phyloP scores from a whole-genome alignment of 2,888 invertebrate genomes.

The Xestia xanthographa region DNA sequence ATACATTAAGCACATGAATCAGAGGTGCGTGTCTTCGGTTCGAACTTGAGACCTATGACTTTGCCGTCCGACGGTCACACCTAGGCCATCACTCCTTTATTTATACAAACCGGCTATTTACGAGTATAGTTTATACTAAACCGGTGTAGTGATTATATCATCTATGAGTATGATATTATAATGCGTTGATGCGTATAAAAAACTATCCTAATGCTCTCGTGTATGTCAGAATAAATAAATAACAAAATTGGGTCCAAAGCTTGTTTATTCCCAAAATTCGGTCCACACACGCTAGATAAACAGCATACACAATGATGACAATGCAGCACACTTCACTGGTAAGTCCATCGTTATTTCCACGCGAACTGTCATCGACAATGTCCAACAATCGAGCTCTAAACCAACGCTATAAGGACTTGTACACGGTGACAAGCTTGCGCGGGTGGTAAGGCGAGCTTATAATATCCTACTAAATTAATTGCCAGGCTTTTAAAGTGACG shows the following conservation, averaged over 20 bases:
- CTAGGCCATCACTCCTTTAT: too few species aligned
- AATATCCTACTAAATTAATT: neutral
- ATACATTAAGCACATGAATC: too few species aligned
- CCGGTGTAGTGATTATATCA: too few species aligned
- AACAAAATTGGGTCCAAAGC: conserved; percentile 7
- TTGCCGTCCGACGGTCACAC: too few species aligned
- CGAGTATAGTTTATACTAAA: too few species aligned
- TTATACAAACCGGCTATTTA: too few species aligned
- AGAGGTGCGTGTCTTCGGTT: too few species aligned
- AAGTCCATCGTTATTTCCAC: conserved; percentile 49
- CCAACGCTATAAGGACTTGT: conserved; percentile 4
- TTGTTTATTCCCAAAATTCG: conserved; percentile 24
- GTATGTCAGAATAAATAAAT: neutral
- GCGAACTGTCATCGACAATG: conserved; percentile 56
- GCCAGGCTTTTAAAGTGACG: neutral
- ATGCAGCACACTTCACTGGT: conserved; percentile 49
- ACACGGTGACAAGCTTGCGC: neutral
- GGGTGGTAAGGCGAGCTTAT: neutral
- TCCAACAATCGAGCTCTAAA: conserved; percentile 34
- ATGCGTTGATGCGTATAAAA: neutral
- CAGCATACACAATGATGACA: conserved; percentile 43
- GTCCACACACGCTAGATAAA: conserved; percentile 38
- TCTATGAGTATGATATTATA: too few species aligned
- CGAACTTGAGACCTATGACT: too few species aligned
- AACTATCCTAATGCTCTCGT: neutral